Base-by-base conservation (phyloP, 1,140 invertebrate species). In the Oreohelix idahoensis region DNA sequence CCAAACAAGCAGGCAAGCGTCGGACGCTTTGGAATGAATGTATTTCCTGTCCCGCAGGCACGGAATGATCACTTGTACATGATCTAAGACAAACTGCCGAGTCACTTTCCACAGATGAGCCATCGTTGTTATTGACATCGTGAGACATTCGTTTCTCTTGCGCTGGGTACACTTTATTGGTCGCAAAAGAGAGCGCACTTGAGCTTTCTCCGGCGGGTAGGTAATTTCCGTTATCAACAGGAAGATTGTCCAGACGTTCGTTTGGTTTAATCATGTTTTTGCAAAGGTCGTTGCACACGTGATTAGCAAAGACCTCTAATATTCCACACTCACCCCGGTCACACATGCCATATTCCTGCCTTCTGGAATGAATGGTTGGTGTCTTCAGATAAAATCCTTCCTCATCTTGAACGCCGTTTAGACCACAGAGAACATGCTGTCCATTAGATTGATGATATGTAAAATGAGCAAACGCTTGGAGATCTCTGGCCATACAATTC, bases 381-480 rank as follows among this genome's bases (percentile, higher is more conserved):
- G 81, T 84, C 74, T 81, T 81, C 23, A 86, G 49, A 35, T 32
- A 51, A 17, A 83, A 76, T 1, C 81, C 81, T 2, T 49, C 10
- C 17, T 74, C 76, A 45, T 84, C 83, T 38, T 78, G n/a, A 0
- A 53, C 63, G 4, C 85, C 85, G 45, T 83, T 75, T 42, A 86
- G 81, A 0, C 81, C 81, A 76, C 85, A 86, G 20, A 86, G 11
- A 23, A 86, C 83, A 0, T 81, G 81, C 77, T 83, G 26, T 0
- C 85, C 85, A n/a, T 69, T 53, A 36, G 76, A 77, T 17, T 39
- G 45, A 51, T 86, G 81, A 75, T 81, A 78, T 17, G 83, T 69
- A 75, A 83, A 86, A 70, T 86, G 85, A 4, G 83, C 63, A 36
- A 86, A 83, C 0, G 83, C 83, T 26, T 84, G 79, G 45, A 86